Evolutionary conservation across 1,140 invertebrate species (phyloP).

Genomic region (Papilio dardanus): DNA sequence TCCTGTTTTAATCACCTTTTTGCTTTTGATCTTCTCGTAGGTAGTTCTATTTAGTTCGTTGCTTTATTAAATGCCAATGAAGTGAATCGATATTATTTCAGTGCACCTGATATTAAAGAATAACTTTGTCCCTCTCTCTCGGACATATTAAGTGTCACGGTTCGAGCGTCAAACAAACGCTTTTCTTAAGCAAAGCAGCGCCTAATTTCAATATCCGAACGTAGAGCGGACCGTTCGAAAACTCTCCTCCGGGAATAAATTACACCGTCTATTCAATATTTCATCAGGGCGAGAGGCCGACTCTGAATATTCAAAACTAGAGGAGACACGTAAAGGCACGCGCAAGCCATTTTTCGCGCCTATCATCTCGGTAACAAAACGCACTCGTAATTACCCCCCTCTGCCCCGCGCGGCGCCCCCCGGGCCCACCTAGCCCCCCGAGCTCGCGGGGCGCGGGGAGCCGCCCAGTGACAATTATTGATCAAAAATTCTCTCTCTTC

Average conservation of each 20-base stretch:
- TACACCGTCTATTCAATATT: constrained; percentile 80
- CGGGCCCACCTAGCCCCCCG: constrained; percentile 46
- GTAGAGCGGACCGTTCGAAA: constrained; percentile 70
- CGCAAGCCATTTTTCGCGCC: constrained; percentile 81
- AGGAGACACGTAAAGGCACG: constrained; percentile 79
- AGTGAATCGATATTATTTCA: constrained; percentile 18
- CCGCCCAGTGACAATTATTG: constrained; percentile 82
- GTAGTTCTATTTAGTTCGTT: neutral
- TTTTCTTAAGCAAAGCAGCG: constrained; percentile 75
- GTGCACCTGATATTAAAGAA: constrained; percentile 11
- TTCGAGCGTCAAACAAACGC: constrained; percentile 72
- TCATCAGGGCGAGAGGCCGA: constrained; percentile 76
- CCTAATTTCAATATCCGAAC: constrained; percentile 82
- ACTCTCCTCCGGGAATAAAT: constrained; percentile 78
- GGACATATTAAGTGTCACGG: constrained; percentile 53
- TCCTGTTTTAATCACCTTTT: no score
- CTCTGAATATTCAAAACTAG: constrained; percentile 80
- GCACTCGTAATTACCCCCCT: constrained; percentile 80
- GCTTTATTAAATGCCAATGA: constrained; percentile 4
- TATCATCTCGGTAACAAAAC: constrained; percentile 82
- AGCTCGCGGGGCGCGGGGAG: constrained; percentile 51
- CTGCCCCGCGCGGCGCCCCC: constrained; percentile 44
- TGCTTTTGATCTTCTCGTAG: no score
- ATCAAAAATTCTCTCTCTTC: constrained; percentile 82
- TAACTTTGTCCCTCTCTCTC: constrained; percentile 31